Conservation (phyloP, 2,888 invertebrate genomes). For the Scaptomyza cyrtandrae region DNA sequence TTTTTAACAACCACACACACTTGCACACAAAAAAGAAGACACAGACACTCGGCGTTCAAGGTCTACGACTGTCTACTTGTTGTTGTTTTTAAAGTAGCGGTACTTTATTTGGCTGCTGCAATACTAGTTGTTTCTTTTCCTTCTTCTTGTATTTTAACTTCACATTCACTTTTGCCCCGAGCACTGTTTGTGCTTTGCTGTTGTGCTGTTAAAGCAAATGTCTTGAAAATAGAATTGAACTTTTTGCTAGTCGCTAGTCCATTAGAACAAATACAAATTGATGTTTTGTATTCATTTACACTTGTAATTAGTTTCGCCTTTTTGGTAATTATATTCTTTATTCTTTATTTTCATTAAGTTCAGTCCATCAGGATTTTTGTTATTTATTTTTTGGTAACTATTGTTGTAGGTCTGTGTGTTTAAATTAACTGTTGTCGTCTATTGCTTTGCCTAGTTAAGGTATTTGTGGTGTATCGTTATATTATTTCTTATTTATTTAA, state of each 20-base stretch:
- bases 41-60: constrained; percentile 13
- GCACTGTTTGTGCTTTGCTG: too few relatives aligned
- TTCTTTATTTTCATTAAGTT: constrained; percentile 6
- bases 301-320: constrained; percentile 14
- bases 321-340: constrained; percentile 5
- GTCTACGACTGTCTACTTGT: constrained; percentile 28
- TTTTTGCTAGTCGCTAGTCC: constrained; percentile 15
- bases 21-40: constrained; percentile 7
- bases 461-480: constrained; percentile 10
- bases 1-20: not conserved
- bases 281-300: constrained; percentile 1
- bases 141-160: constrained; percentile 11
- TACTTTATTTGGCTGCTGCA: constrained; percentile 11
- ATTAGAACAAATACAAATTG: constrained; percentile 8
- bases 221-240: constrained; percentile 10
- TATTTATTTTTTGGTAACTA: constrained; percentile 23
- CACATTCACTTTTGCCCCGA: constrained; percentile 29
- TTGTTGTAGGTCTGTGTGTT: constrained; percentile 9
- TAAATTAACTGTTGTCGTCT: constrained; percentile 36
- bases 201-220: constrained; percentile 1
- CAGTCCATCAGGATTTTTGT: constrained; percentile 23
- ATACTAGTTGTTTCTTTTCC: not conserved
- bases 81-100: constrained; percentile 14
- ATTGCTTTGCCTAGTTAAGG: constrained; percentile 34
- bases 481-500: constrained; percentile 21